Evolutionary conservation across 2,113 vertebrate genomes (phyloP).

Genomic region (Fulica atra): DNA sequence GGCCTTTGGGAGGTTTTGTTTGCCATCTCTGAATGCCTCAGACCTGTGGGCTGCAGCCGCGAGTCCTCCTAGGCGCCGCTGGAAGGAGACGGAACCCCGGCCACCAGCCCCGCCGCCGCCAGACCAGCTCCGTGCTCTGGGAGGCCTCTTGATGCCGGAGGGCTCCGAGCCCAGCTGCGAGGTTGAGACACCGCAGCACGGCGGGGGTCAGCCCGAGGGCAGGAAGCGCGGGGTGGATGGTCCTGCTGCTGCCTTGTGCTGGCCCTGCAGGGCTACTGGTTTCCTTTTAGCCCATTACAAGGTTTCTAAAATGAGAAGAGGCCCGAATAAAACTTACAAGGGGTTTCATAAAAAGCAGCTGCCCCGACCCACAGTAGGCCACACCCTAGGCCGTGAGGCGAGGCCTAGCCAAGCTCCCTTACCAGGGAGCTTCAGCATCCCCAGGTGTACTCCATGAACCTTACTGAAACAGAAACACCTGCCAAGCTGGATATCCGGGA

Average conservation of each 20-base stretch:
- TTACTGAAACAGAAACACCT: accelerated
- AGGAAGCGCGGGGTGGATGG: accelerated
- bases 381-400: accelerated
- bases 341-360: not conserved
- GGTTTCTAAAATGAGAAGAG: accelerated
- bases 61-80: not conserved
- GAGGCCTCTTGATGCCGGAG: accelerated
- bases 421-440: not conserved
- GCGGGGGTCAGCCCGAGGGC: too few species aligned
- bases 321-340: accelerated
- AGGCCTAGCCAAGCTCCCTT: accelerated
- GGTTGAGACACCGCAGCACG: not conserved
- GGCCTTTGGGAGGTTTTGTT: too few species aligned
- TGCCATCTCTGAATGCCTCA: not conserved
- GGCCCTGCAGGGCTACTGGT: accelerated
- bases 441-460: accelerated
- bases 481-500: not conserved
- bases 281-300: accelerated
- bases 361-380: too few species aligned
- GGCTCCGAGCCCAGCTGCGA: not conserved
- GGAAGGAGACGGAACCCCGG: accelerated
- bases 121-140: accelerated
- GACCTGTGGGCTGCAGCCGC: too few species aligned
- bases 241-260: too few species aligned
- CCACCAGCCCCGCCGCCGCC: not conserved